Conservation (phyloP, 2,888 invertebrate genomes). For the Hanleya hanleyi region DNA sequence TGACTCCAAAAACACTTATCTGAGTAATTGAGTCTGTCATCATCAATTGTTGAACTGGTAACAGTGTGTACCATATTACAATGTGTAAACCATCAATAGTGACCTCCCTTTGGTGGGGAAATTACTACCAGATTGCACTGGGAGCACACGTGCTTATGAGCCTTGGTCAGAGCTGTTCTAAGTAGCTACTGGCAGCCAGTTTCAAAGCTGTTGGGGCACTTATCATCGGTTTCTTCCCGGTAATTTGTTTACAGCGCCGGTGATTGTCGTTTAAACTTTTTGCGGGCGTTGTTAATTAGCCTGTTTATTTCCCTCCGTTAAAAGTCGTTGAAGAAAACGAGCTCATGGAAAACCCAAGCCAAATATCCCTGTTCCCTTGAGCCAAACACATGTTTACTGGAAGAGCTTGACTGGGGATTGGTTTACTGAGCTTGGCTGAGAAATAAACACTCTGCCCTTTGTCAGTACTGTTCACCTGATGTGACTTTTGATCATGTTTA, state of each 20-base stretch:
- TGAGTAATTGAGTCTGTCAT: neutral
- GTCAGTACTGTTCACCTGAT: neutral
- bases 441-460: neutral
- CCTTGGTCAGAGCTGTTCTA: neutral
- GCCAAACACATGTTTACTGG: neutral
- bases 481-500: too few relatives aligned
- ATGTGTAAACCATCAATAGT: neutral
- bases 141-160: neutral
- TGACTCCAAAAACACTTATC: neutral
- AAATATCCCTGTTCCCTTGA: neutral
- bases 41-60: slow-evolving; percentile 1
- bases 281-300: slow-evolving; percentile 5
- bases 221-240: neutral
- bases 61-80: neutral
- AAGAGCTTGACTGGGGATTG: too few relatives aligned
- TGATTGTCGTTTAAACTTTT: slow-evolving; percentile 8
- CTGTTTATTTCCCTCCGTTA: slow-evolving; percentile 7
- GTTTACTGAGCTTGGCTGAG: neutral
- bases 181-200: neutral
- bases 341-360: neutral
- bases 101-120: neutral
- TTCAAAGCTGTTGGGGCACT: neutral
- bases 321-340: neutral
- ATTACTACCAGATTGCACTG: neutral
- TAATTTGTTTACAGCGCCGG: slow-evolving; percentile 3